Base-by-base conservation (phyloP, 2,113 vertebrate genomes). In the Apaloderma vittatum region DNA sequence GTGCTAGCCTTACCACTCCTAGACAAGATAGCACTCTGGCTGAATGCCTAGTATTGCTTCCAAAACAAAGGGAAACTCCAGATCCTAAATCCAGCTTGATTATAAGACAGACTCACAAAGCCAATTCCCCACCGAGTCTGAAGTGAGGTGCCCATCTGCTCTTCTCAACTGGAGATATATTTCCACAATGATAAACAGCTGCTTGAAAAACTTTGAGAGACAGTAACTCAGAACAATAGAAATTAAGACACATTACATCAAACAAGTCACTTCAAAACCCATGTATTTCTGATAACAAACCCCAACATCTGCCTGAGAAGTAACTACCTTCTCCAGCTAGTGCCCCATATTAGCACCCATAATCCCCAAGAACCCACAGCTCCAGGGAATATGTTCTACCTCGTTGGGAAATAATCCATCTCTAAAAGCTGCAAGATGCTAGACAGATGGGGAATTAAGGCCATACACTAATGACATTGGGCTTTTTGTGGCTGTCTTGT, bases 121-220 rank as follows among this genome's bases (percentile, higher is more conserved):
- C 26, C 59, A 93, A 92, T 55, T 90, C 67, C 72, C 55, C 15
- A 71, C 29, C 4, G 20, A 88, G 30, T 57, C 26, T 90, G 43
- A 90, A 92, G 59, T 29, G 87, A 93, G 82, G 37, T 80, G 34
- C 63, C 92, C 93, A 93, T 83, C 93, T 96, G 96, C 46, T 94
- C 67, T 81, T 95, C 88, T 88, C 81, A 75, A 57, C 51, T 84
- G 43, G 72, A 94, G 43, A 77, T 71, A 23, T 3, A 88, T 61
- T 95, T 80, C 52, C 40, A 52, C 65, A 76, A 48, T 71, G 63
- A 95, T 49, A 86, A 92, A 94, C 26, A 80, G 72, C 79, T 80
- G 34, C 76, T 86, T 74, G 34, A 74, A 92, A 90, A 88, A 22
- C 32, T 86, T 3, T 16, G 34, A 86, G 40, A 61, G 48, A 61